A percentile compares a stretch with the other conserved stretches of the same genome.
These are phyloP conservation scores for Asteroscopus sphinx DNA, from an alignment of 2,888 invertebrate genomes.

Conservation along the genomic window DNA sequence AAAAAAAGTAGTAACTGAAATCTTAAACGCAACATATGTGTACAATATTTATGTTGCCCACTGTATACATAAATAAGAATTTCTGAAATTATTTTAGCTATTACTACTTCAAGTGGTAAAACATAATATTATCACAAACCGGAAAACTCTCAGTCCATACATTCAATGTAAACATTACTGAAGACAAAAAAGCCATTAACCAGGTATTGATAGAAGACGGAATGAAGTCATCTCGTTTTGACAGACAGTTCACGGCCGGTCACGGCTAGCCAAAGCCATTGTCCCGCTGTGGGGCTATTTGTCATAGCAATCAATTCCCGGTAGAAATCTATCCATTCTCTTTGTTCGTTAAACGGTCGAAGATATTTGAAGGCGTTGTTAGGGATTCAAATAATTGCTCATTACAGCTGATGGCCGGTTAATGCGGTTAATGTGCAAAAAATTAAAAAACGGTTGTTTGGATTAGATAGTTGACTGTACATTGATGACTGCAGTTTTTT, in stretches of 20 bases:
- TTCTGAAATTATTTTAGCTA: too few species aligned
- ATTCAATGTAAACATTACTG: slow-evolving; percentile 6
- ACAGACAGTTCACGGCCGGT: slow-evolving; percentile 52
- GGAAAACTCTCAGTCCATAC: background rate
- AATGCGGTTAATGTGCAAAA: slow-evolving; percentile 32
- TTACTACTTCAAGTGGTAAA: too few species aligned
- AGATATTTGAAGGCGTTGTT: slow-evolving; percentile 18
- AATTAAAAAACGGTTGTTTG: background rate
- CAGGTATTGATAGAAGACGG: slow-evolving; percentile 10
- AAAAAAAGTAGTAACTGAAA: too few species aligned
- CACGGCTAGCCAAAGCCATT: slow-evolving; percentile 32
- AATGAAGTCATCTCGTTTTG: slow-evolving; percentile 43
- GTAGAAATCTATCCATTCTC: slow-evolving; percentile 19
- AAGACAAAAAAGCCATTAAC: slow-evolving; percentile 6
- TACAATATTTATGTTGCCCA: too few species aligned
- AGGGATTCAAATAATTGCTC: slow-evolving; percentile 26
- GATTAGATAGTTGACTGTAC: too few species aligned
- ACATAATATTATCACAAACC: too few species aligned
- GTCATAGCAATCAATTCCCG: slow-evolving; percentile 28
- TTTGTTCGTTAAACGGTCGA: slow-evolving; percentile 10
- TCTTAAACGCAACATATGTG: too few species aligned
- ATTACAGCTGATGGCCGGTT: too few species aligned
- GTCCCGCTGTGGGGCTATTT: slow-evolving; percentile 27
- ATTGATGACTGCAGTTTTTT: too few species aligned
- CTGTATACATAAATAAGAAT: too few species aligned